These are phyloP conservation scores for Squalus acanthias DNA, from an alignment of 2,797 vertebrate species.

Conservation along the genomic window DNA sequence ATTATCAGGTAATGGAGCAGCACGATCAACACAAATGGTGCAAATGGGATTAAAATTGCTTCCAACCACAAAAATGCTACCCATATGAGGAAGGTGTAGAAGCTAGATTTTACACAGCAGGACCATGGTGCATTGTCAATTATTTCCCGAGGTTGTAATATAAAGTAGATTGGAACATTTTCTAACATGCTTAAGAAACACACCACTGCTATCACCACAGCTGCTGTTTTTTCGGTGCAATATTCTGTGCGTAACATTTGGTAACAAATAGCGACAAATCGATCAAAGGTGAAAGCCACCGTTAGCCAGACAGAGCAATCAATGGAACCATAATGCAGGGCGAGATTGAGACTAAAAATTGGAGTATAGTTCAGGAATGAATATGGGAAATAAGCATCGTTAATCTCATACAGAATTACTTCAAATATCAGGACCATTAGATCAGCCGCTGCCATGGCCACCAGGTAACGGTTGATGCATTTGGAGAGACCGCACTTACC, in stretches of 20 bases:
- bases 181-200: neutral
- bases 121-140: neutral
- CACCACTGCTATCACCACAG: neutral
- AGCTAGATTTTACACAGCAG: neutral
- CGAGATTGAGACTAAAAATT: neutral
- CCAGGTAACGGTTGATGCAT: neutral
- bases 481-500: neutral
- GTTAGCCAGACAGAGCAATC: neutral
- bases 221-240: neutral
- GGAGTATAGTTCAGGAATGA: neutral
- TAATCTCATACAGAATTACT: neutral
- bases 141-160: neutral
- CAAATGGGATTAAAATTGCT: neutral
- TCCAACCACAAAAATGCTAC: neutral
- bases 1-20: neutral
- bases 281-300: neutral
- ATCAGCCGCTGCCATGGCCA: neutral
- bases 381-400: neutral
- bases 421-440: neutral
- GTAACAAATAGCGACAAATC: neutral
- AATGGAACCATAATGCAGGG: neutral
- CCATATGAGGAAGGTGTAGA: neutral
- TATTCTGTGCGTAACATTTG: neutral
- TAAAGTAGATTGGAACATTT: neutral
- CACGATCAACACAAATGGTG: neutral